Base-by-base conservation (phyloP, 2,797 vertebrate genomes). In the Danio aesculapii region DNA sequence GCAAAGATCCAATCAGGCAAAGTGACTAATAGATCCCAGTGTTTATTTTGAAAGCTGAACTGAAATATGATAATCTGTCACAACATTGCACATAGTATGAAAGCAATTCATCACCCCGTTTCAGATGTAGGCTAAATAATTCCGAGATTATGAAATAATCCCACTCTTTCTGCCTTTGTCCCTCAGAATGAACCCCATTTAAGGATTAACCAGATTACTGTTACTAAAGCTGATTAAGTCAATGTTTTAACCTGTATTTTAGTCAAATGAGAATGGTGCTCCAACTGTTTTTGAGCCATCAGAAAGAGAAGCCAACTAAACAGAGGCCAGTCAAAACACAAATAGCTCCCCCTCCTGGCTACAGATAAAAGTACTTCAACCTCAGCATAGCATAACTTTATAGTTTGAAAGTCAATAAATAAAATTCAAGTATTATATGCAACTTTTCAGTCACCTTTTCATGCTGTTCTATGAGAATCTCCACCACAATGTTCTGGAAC, bases 401-500 rank as follows among this genome's bases (percentile, higher is more conserved):
- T 8, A 6, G 30, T 30, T 58, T 68, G 0, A 2, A 76, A 63
- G 19, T 52, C n/a, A 19, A 30, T 30, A 30, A 30, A 30, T 30
- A 30, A 30, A 30, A 30, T 3, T 30, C 30, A 30, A 1, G 1
- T 3, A 30, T 30, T 30, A 30, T 30, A 3, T 30, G 30, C 3
- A 30, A 30, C 30, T 30, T 30, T 1, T 30, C 30, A 3, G 1
- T 59, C 8, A 99, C 98, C 97, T 97, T 99, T 83, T 96, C 94
- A 0, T 98, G 92, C 46, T 98, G 97, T 92, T 99, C 97, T 14
- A 98, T 98, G 84, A 99, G 94, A 87, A 99, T 98, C 93, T 99
- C 98, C 59, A 99, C 97, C 0, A 99, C 97, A 1, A 99, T 99
- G 89, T 99, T 99, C 91, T 99, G 98, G 90, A 99, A 99, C 88